Evolutionary conservation across 30 jellyfish, hydroid and myxozoan species (phyloP), one percentile per base, ranked within the genome.

Genomic region (Chrysaora quinquecirrha): DNA sequence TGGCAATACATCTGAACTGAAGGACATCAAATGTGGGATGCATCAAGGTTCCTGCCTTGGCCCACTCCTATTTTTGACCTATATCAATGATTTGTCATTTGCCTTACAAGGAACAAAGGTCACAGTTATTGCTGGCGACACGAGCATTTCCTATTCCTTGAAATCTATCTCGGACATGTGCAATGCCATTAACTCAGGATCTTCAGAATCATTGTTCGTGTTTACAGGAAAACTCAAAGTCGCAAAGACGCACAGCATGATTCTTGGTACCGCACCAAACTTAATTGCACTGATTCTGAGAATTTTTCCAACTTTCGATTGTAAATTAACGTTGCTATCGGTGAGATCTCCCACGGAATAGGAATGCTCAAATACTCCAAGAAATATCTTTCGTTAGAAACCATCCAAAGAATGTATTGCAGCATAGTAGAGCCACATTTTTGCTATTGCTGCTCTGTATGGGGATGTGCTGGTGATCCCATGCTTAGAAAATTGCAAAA

Each of bases 61-160:
- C 32, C 9, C 12, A 25, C n/a, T 10, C 29, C 72, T 60, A 25
- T 60, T 60, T 25, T 60, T 60, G 32, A 60, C n/a, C 72, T 60
- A 60, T 60, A 60, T 60, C 32, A 60, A 60, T 60, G 72, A n/a
- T n/a, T n/a, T n/a, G n/a, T n/a, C n/a, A 60, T 20, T 60, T 60
- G 72, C 72, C 72, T 60, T 60, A 25, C 11, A 60, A 60, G n/a
- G 32, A 21, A n/a, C 12, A 21, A 60, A 60, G 32, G 72, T 60
- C 29, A 60, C 72, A 25, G n/a, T 60, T 9, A 4, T 6, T 60
- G 23, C 72, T 60, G 72, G n/a, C n/a, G 72, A 43, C 58, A 43
- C 58, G 16, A 43, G 58, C 16, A 43, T 16, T 43, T 43, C 58
- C 58, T 43, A 43, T 43, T 43, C 58, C 58, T 43, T 16, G 16